phyloP scores from a whole-genome alignment of 2,888 invertebrate genomes.

The Xylophagus ater region DNA sequence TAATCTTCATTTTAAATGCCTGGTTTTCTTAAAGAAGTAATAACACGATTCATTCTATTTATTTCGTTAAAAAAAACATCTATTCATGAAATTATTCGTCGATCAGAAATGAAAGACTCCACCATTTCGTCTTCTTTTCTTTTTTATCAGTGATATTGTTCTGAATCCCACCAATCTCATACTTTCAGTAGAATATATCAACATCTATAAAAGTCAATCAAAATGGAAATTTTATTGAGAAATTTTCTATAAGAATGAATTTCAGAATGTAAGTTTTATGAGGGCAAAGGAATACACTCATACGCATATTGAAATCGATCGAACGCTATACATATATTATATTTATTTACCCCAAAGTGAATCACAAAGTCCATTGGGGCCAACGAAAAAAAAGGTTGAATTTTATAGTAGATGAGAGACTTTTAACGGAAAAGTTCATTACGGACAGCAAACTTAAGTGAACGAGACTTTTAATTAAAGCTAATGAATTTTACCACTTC shows the following conservation, averaged over 20 bases:
- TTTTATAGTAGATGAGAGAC: neutral
- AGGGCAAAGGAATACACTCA: neutral
- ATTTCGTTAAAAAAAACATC: too few species aligned
- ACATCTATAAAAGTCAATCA: constrained; percentile 17
- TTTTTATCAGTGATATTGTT: neutral
- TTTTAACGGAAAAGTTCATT: constrained; percentile 19
- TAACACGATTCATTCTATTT: too few species aligned
- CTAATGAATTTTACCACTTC: constrained; percentile 18
- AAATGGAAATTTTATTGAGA: constrained; percentile 9
- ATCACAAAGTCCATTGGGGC: neutral
- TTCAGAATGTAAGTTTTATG: neutral
- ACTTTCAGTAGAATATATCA: constrained; percentile 10
- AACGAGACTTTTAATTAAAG: constrained; percentile 18
- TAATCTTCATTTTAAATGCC: too few species aligned
- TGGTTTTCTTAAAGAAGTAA: too few species aligned
- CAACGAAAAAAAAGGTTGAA: neutral
- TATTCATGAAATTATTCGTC: neutral
- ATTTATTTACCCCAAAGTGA: neutral
- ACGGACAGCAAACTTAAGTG: constrained; percentile 16
- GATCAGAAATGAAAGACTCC: neutral
- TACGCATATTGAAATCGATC: neutral
- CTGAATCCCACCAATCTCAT: neutral
- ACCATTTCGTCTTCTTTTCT: neutral
- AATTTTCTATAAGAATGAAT: too few species aligned
- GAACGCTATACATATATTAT: neutral